These are phyloP conservation scores for Cosmorhoe ocellata DNA, from an alignment of 2,888 invertebrate genomes.

Conservation along the genomic window DNA sequence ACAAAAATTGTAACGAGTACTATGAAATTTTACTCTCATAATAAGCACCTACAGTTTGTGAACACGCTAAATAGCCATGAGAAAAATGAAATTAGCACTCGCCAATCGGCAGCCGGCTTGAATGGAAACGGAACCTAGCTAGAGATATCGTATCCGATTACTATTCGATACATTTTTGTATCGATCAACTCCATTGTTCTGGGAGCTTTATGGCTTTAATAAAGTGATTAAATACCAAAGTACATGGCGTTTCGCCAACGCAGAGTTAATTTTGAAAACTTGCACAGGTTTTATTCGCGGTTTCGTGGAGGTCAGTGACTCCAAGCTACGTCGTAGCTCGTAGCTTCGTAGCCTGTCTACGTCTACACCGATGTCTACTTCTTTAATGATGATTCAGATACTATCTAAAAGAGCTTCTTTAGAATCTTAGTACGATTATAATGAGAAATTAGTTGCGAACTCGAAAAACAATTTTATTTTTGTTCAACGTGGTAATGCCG, in stretches of 20 bases:
- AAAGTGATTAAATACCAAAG: slow-evolving; percentile 69
- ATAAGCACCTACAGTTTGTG: too few relatives aligned
- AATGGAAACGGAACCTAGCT: slow-evolving; percentile 23
- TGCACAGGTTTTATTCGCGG: slow-evolving; percentile 47
- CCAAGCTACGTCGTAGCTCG: slow-evolving; percentile 25
- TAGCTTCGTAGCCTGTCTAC: slow-evolving; percentile 15
- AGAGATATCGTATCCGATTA: slow-evolving; percentile 59
- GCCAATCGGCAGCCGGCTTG: slow-evolving; percentile 2
- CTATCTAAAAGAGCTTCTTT: too few relatives aligned
- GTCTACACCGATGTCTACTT: not conserved
- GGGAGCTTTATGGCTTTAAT: slow-evolving; percentile 65
- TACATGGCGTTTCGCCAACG: slow-evolving; percentile 57
- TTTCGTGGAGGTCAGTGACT: slow-evolving; percentile 52
- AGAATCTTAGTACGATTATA: too few relatives aligned
- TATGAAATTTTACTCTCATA: too few relatives aligned
- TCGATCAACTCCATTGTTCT: slow-evolving; percentile 68
- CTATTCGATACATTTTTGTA: slow-evolving; percentile 67
- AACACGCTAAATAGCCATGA: slow-evolving; percentile 6
- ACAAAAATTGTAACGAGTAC: too few relatives aligned
- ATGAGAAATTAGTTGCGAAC: too few relatives aligned
- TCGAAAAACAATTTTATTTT: too few relatives aligned
- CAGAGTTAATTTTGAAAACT: slow-evolving; percentile 66
- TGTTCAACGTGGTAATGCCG: too few relatives aligned
- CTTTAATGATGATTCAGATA: too few relatives aligned
- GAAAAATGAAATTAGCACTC: slow-evolving; percentile 2